phyloP scores from a whole-genome alignment of 2,797 vertebrate genomes.

The Tauraco hartlaubi region DNA sequence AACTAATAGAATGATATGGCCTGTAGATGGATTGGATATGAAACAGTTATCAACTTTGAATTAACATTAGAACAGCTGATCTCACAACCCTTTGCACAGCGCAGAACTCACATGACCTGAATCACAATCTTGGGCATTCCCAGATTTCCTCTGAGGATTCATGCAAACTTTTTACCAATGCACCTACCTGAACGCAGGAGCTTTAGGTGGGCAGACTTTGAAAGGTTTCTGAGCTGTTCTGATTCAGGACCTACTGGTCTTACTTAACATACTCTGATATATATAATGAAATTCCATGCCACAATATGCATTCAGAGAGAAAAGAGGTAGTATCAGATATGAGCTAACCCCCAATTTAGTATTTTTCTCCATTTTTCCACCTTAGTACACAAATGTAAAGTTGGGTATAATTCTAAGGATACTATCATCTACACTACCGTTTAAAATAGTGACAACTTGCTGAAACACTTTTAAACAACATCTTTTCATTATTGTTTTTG shows the following conservation, averaged over 20 bases:
- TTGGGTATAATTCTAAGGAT: neutral
- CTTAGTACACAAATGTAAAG: neutral
- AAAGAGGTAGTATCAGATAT: neutral
- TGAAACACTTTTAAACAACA: neutral
- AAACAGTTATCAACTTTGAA: neutral
- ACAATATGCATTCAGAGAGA: neutral
- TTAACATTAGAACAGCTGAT: neutral
- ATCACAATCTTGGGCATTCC: neutral
- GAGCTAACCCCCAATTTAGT: neutral
- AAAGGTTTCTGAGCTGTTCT: neutral
- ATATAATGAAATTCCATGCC: neutral
- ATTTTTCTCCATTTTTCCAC: neutral
- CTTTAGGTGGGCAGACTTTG: neutral
- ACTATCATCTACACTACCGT: neutral
- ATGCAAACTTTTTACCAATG: neutral
- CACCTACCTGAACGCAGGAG: neutral
- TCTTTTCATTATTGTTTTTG: neutral
- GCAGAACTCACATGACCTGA: neutral
- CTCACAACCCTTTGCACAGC: neutral
- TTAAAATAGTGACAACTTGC: neutral
- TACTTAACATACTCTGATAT: neutral
- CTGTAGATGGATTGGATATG: neutral
- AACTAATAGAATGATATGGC: neutral
- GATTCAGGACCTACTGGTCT: neutral
- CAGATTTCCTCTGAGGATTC: neutral